Evolutionary conservation across 2,888 invertebrate species (phyloP), one percentile per base, ranked within the genome.

Genomic region (Scaptomyza flava): DNA sequence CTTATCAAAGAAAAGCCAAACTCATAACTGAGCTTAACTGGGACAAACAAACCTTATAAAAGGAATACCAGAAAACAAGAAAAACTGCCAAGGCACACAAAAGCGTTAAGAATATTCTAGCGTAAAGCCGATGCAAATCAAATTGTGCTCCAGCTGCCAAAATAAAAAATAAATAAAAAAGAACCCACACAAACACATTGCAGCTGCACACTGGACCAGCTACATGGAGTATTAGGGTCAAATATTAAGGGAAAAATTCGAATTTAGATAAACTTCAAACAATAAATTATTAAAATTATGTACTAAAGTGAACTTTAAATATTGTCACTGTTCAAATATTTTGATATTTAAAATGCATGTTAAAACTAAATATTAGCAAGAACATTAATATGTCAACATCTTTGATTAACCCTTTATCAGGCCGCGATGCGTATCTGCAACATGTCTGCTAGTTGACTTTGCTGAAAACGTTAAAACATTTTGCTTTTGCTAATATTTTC

Each of bases 101-200:
- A 70, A 68, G 67, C 63, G 63, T 72, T 69, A 70, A 66, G 67
- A 53, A 75, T 75, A 77, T 75, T 69, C 75, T 46, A 47, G 65
- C 71, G 80, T 71, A 63, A 79, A 79, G 66, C 79, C 67, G 61
- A 52, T 69, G 67, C 53, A 79, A 79, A 79, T 77, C 74, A 79
- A 79, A 77, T 71, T 79, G 57, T 68, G 52, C 50, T 59, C 65
- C 67, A 41, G 53, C 33, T 50, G 33, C 31, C 6, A 65, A 70
- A 17, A 17, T 17, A 17, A 17, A 73, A 66, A 57, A 77, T 77
- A 76, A 68, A 73, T 77, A 76, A 41, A 56, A 67, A 67, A 52
- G 4, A 3, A 23, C 23, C 23, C 23, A 23, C 23, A 23, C 23
- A 4, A 52, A 23, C 31, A 52, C 45, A 47, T 47, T 50, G 73